phyloP scores from a whole-genome alignment of 2,113 vertebrate species.

The Campylomormyrus numenius region DNA sequence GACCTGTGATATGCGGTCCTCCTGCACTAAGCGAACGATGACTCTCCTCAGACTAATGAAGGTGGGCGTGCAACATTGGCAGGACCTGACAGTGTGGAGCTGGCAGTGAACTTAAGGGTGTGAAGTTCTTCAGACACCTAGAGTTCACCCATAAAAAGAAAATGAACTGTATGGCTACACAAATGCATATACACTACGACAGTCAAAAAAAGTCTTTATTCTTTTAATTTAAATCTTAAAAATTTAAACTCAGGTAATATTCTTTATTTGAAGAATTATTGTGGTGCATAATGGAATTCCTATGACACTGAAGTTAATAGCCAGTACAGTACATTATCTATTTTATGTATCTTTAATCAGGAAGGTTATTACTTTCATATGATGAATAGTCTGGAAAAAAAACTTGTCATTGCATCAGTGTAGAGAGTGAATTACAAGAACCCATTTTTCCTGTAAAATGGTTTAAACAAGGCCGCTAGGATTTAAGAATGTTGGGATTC shows the following conservation, averaged over 20 bases:
- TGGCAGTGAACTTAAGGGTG: slow-evolving; percentile 38
- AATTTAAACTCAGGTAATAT: background rate
- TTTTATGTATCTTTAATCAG: slow-evolving; percentile 2
- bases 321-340: background rate
- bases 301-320: background rate
- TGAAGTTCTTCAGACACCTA: slow-evolving; percentile 31
- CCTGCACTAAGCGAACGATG: slow-evolving; percentile 31
- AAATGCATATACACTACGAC: background rate
- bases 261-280: background rate
- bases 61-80: slow-evolving; percentile 30
- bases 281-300: background rate
- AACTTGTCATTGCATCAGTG: background rate
- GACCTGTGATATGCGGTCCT: slow-evolving; percentile 25
- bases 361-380: background rate
- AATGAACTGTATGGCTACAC: slow-evolving; percentile 17
- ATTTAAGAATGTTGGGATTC: background rate
- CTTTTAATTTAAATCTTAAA: background rate
- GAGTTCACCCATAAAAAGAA: slow-evolving; percentile 29
- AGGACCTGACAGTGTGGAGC: slow-evolving; percentile 31
- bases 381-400: background rate
- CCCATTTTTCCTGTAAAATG: background rate
- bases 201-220: background rate
- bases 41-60: slow-evolving; percentile 24
- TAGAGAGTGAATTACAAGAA: slow-evolving; percentile 2
- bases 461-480: background rate